Conservation (phyloP, 1,140 invertebrate species). For the Batillaria attramentaria region DNA sequence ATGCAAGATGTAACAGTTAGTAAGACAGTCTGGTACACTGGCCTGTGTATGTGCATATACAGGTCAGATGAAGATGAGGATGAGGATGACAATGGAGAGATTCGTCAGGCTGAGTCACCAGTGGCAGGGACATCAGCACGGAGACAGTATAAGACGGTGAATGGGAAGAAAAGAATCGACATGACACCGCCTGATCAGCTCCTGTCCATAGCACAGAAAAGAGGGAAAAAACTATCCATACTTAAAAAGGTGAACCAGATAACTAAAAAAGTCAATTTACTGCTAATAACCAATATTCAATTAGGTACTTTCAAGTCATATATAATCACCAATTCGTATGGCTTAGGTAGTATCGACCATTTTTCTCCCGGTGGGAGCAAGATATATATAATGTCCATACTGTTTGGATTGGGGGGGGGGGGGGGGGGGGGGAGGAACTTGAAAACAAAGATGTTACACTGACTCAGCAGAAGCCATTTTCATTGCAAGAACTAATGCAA, state of each 20-base stretch:
- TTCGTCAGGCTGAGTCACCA: background rate
- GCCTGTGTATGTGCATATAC: background rate
- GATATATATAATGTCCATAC: background rate
- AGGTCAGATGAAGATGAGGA: conserved; percentile 28
- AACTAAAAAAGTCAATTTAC: background rate
- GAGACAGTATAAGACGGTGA: conserved; percentile 37
- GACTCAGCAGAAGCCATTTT: too few relatives aligned
- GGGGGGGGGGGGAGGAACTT: too few relatives aligned
- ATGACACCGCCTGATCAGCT: conserved; percentile 67
- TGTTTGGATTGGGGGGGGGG: too few relatives aligned
- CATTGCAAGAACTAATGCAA: background rate
- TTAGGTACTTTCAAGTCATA: background rate
- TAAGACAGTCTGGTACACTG: background rate
- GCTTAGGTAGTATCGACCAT: background rate
- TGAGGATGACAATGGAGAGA: conserved; percentile 9
- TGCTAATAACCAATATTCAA: background rate
- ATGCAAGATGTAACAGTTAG: background rate
- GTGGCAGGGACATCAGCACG: background rate
- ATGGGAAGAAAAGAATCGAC: conserved; percentile 53
- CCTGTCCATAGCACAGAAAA: conserved; percentile 48
- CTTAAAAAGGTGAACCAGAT: conserved; percentile 57
- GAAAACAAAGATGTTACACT: too few relatives aligned
- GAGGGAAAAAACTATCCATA: conserved; percentile 51
- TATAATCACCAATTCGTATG: background rate
- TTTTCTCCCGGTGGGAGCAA: background rate